Conservation (phyloP, 30 jellyfish, hydroid and myxozoan species). For the Euphysa ruthae region DNA sequence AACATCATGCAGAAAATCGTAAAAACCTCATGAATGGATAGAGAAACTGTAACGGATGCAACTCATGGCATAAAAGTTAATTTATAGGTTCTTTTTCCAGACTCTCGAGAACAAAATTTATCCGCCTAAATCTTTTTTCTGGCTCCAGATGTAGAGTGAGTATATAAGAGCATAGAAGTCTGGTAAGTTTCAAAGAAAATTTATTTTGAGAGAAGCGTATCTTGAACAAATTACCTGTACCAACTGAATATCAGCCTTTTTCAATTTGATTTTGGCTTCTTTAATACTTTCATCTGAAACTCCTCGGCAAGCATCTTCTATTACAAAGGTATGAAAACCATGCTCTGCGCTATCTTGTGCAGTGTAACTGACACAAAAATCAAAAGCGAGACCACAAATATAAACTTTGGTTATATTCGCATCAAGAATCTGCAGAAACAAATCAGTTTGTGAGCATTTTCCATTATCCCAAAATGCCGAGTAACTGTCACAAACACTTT, state of each 20-base stretch:
- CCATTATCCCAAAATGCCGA: constrained; percentile 98
- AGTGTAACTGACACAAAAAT: constrained; percentile 69
- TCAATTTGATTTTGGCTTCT: constrained; percentile 33
- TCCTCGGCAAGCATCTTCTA: constrained; percentile 78
- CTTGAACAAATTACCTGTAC: constrained; percentile 27
- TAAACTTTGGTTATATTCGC: constrained; percentile 36
- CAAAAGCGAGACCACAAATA: constrained; percentile 86
- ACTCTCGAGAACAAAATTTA: too few relatives aligned
- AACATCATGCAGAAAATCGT: too few relatives aligned
- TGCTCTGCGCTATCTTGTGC: constrained; percentile 79
- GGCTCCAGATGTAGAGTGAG: too few relatives aligned
- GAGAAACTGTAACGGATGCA: too few relatives aligned
- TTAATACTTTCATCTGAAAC: constrained; percentile 44
- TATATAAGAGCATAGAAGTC: too few relatives aligned
- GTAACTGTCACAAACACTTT: constrained; percentile 58
- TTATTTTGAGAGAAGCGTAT: too few relatives aligned
- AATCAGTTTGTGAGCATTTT: constrained; percentile 46
- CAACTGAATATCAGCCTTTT: constrained; percentile 40
- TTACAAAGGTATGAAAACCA: constrained; percentile 69
- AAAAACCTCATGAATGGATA: too few relatives aligned
- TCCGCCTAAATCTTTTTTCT: too few relatives aligned
- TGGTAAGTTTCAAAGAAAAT: too few relatives aligned
- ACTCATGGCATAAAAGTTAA: too few relatives aligned
- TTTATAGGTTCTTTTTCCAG: too few relatives aligned
- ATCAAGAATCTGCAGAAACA: constrained; percentile 39